Percentiles rank a stretch among this genome's conserved stretches.
Conservation (phyloP, 2,888 invertebrate species). For the Caenorhabditis afra region DNA sequence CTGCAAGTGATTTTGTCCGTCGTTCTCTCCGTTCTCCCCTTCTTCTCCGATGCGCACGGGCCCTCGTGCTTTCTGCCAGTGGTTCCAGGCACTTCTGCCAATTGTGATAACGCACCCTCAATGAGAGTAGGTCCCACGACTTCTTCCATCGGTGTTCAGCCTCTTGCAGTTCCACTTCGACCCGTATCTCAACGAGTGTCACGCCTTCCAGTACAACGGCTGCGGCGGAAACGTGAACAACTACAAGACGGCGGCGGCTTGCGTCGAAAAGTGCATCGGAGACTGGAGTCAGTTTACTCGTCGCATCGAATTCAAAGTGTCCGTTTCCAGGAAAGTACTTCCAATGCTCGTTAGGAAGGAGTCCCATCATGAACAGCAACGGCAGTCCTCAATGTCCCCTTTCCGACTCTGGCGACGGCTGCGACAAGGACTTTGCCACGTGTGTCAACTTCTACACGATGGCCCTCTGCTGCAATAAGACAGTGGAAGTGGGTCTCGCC, state of each 20-base stretch:
- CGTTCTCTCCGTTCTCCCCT: too few species aligned
- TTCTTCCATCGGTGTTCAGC: not conserved
- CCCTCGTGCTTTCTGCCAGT: conserved; percentile 20
- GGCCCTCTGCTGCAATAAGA: conserved; percentile 34
- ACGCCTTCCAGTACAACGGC: conserved; percentile 33
- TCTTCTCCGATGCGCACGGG: conserved; percentile 5
- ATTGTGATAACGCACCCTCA: conserved; percentile 12
- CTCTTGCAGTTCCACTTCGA: conserved; percentile 39
- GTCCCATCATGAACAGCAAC: conserved; percentile 19
- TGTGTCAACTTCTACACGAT: conserved; percentile 23
- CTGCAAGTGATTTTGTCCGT: not conserved
- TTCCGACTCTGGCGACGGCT: conserved; percentile 13
- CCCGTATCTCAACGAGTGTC: conserved; percentile 31
- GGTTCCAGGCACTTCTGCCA: conserved; percentile 11
- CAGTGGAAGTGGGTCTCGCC: conserved; percentile 11
- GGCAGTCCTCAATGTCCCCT: conserved; percentile 11
- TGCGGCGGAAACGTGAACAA: conserved; percentile 41
- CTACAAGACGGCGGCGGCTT: conserved; percentile 25
- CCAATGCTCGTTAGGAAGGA: conserved; percentile 25
- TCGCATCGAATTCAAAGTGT: not conserved
- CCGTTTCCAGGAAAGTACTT: conserved; percentile 25
- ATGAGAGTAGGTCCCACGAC: not conserved
- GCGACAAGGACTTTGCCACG: conserved; percentile 17
- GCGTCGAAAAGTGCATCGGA: conserved; percentile 11
- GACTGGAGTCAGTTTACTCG: conserved; percentile 18